A percentile compares a stretch with the other conserved stretches of the same genome.
phyloP scores from a whole-genome alignment of 2,797 vertebrate species.

The Neosilurus hyrtlii region DNA sequence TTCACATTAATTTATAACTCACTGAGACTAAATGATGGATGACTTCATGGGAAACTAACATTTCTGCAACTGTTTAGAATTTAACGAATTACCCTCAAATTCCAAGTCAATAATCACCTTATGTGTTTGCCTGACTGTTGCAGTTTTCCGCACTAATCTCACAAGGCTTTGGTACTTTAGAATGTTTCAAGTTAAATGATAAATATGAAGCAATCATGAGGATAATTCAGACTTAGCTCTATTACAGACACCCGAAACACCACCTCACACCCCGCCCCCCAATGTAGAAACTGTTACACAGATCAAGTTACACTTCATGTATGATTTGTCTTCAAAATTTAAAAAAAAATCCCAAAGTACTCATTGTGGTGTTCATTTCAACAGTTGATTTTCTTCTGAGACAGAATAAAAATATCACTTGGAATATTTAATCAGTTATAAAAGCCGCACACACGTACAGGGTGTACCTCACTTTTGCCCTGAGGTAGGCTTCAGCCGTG shows the following conservation, averaged over 20 bases:
- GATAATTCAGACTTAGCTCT: neutral
- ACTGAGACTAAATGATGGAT: neutral
- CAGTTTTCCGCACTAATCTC: neutral
- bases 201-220: neutral
- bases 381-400: slow-evolving; percentile 6
- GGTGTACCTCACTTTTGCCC: too few relatives aligned
- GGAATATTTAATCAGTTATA: neutral
- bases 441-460: too few relatives aligned
- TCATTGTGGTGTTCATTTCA: slow-evolving; percentile 8
- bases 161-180: neutral
- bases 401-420: slow-evolving; percentile 17
- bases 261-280: neutral
- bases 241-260: neutral
- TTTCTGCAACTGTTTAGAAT: slow-evolving; percentile 20
- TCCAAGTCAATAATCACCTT: slow-evolving; percentile 4
- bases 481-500: too few relatives aligned
- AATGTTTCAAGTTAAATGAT: neutral
- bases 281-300: slow-evolving; percentile 12
- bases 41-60: slow-evolving; percentile 1
- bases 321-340: slow-evolving; percentile 5
- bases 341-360: slow-evolving; percentile 8
- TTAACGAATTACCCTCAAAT: neutral
- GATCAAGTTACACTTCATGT: slow-evolving; percentile 4
- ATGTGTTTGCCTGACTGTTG: neutral
- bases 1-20: neutral